A percentile compares a stretch with the other conserved stretches of the same genome.
These are phyloP conservation scores for Drosophila watanabei DNA, from an alignment of 1,140 invertebrate species.

Conservation along the genomic window DNA sequence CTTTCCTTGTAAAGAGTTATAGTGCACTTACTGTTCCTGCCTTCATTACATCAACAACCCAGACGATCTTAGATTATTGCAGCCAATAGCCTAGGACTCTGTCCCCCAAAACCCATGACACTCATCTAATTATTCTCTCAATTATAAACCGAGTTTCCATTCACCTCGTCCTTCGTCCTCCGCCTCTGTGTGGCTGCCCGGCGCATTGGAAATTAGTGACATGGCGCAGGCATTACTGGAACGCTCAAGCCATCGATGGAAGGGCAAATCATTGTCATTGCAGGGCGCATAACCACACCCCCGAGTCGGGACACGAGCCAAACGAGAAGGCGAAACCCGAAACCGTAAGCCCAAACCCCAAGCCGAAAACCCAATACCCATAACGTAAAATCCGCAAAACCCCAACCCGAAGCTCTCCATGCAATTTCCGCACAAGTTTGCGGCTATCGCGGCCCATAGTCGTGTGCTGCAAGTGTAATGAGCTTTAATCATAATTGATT, in stretches of 20 bases:
- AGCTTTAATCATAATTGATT: slow-evolving; percentile 85
- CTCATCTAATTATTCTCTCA: slow-evolving; percentile 79
- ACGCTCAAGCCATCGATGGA: slow-evolving; percentile 60
- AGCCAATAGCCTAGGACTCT: slow-evolving; percentile 1
- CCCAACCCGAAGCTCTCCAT: slow-evolving; percentile 21
- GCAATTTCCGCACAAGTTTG: slow-evolving; percentile 77
- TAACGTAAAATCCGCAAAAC: slow-evolving; percentile 20
- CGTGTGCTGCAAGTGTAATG: slow-evolving; percentile 69
- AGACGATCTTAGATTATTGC: not conserved
- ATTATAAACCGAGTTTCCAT: slow-evolving; percentile 57
- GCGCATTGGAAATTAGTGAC: slow-evolving; percentile 48
- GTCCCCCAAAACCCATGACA: slow-evolving; percentile 36
- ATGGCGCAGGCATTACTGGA: slow-evolving; percentile 46
- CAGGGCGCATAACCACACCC: slow-evolving; percentile 59
- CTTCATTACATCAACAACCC: not conserved
- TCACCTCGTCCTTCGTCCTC: not conserved
- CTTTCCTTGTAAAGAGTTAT: not conserved
- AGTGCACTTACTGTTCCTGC: not conserved
- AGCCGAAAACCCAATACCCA: slow-evolving; percentile 8
- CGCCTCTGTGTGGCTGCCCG: slow-evolving; percentile 34
- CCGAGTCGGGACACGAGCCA: slow-evolving; percentile 15
- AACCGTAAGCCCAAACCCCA: slow-evolving; percentile 1
- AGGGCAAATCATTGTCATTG: slow-evolving; percentile 78
- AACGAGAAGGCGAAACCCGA: not conserved
- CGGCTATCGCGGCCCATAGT: slow-evolving; percentile 39